Evolutionary conservation across 2,113 vertebrate genomes (phyloP).

Genomic region (Tonatia bakeri): DNA sequence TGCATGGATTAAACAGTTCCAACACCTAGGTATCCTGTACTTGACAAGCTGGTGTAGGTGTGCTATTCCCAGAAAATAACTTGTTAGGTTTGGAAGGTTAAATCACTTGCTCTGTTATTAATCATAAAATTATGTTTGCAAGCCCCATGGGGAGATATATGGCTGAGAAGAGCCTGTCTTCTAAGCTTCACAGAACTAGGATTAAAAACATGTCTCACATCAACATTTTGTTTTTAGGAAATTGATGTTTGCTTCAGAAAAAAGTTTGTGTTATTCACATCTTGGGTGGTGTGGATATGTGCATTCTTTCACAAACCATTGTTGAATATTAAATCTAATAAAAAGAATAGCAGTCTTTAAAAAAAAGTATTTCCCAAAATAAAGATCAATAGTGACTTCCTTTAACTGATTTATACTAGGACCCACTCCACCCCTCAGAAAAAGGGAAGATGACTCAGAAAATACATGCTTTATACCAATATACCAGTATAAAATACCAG

Average conservation of each 20-base stretch:
- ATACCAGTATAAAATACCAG: background rate
- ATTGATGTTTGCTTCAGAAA: background rate
- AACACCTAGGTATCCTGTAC: background rate
- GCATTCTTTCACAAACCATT: background rate
- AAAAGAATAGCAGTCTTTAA: background rate
- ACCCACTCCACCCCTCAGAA: background rate
- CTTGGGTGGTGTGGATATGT: background rate
- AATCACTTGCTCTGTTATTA: conserved; percentile 2
- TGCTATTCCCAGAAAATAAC: conserved; percentile 23
- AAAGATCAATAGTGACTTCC: background rate
- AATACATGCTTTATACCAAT: background rate
- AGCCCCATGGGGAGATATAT: background rate
- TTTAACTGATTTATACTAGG: background rate
- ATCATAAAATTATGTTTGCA: background rate
- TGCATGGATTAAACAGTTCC: background rate
- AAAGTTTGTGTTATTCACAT: background rate
- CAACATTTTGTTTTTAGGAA: background rate
- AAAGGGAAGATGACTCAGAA: background rate
- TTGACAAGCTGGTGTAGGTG: background rate
- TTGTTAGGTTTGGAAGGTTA: conserved; percentile 38
- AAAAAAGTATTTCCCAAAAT: background rate
- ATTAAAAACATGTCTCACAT: background rate
- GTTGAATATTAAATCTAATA: background rate
- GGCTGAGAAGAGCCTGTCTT: conserved; percentile 14
- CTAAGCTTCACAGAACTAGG: background rate